phyloP scores from a whole-genome alignment of 1,140 invertebrate genomes.

The Drosophila watanabei region DNA sequence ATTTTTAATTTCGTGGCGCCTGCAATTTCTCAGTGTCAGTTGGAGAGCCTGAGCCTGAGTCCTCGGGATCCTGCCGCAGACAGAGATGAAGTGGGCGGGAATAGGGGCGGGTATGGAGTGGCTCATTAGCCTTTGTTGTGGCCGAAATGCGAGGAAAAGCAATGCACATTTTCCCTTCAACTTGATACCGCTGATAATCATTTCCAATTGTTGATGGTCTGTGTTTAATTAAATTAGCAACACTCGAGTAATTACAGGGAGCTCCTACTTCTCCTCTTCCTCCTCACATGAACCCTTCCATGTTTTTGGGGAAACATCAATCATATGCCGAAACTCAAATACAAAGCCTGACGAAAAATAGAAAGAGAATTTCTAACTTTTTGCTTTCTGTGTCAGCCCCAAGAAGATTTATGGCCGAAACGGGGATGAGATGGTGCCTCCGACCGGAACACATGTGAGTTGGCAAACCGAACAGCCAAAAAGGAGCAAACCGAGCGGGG shows the following conservation, averaged over 20 bases:
- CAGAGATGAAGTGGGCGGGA: constrained; percentile 28
- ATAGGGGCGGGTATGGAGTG: constrained; percentile 13
- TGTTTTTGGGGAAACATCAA: constrained; percentile 28
- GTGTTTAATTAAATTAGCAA: constrained; percentile 76
- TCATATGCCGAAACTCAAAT: constrained; percentile 56
- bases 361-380: constrained; percentile 55
- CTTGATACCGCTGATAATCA: constrained; percentile 52
- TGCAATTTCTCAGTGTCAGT: constrained; percentile 82
- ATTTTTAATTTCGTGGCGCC: constrained; percentile 78
- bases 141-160: constrained; percentile 13
- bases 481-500: background rate
- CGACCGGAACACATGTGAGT: constrained; percentile 50
- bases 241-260: constrained; percentile 70
- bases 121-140: constrained; percentile 71
- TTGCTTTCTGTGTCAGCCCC: constrained; percentile 52
- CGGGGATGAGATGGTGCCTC: constrained; percentile 19
- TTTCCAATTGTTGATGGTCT: constrained; percentile 52
- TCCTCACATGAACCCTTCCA: background rate
- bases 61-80: constrained; percentile 37
- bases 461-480: constrained; percentile 24
- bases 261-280: background rate
- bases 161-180: constrained; percentile 38
- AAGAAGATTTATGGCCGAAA: constrained; percentile 72
- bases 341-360: constrained; percentile 52
- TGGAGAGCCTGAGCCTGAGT: constrained; percentile 16